phyloP scores from a whole-genome alignment of 2,888 invertebrate species.

The Agrochola lychnidis region DNA sequence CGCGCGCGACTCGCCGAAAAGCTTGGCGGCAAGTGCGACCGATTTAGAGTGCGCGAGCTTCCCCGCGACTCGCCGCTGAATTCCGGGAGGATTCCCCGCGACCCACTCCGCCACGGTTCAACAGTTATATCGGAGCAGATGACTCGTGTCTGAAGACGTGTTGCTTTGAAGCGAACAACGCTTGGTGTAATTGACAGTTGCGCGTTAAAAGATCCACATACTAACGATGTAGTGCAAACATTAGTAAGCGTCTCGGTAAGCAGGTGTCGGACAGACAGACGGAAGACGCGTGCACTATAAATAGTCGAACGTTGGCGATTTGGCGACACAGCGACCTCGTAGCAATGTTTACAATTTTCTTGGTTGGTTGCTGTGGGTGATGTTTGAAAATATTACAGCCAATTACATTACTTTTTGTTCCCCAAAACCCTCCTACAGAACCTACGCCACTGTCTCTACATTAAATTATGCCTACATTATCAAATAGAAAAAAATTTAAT shows the following conservation, averaged over 20 bases:
- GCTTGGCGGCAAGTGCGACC: conserved; percentile 87
- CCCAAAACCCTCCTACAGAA: neutral
- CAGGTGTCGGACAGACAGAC: conserved; percentile 88
- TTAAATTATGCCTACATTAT: neutral
- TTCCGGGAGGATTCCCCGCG: conserved; percentile 89
- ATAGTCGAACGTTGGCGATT: conserved; percentile 86
- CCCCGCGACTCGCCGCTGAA: conserved; percentile 84
- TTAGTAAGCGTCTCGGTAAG: conserved; percentile 72
- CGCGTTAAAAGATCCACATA: conserved; percentile 61
- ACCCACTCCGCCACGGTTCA: conserved; percentile 82
- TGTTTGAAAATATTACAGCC: conserved; percentile 50
- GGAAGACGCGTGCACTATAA: conserved; percentile 87
- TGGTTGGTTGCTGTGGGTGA: conserved; percentile 75
- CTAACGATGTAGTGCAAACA: conserved; percentile 70
- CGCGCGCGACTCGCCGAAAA: conserved; percentile 84
- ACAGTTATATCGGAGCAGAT: conserved; percentile 83
- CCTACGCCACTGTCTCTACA: neutral
- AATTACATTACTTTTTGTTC: neutral
- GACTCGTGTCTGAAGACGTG: conserved; percentile 74
- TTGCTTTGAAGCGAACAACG: conserved; percentile 73
- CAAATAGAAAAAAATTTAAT: neutral
- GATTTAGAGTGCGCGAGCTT: conserved; percentile 87
- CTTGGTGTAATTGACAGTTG: conserved; percentile 66
- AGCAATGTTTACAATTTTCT: conserved; percentile 86
- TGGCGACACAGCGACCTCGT: conserved; percentile 87